These are phyloP conservation scores for Bostrychus sinensis DNA, from an alignment of 2,113 vertebrate species.

Conservation along the genomic window DNA sequence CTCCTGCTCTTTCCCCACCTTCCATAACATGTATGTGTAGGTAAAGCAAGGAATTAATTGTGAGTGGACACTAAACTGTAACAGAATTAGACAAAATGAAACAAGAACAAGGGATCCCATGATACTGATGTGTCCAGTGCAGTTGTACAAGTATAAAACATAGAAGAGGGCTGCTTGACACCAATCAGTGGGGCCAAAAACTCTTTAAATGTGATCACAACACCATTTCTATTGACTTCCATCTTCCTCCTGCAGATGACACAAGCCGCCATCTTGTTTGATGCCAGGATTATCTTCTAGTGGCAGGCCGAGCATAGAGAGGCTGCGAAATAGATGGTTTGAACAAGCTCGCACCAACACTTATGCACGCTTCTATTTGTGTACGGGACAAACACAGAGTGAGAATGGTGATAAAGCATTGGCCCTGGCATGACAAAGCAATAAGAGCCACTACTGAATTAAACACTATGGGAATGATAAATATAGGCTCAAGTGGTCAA, in stretches of 20 bases:
- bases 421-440: constrained; percentile 11
- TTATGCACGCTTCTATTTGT: constrained; percentile 7
- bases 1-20: no score
- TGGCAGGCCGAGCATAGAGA: constrained; percentile 55
- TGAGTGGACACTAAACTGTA: no score
- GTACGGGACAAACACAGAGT: constrained; percentile 24
- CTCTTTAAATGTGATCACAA: constrained; percentile 67
- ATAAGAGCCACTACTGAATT: constrained; percentile 20
- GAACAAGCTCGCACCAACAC: constrained; percentile 24
- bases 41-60: no score
- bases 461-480: constrained; percentile 15
- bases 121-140: no score
- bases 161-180: no score
- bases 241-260: constrained; percentile 58
- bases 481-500: constrained; percentile 19
- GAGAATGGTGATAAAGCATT: constrained; percentile 21
- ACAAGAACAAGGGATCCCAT: no score
- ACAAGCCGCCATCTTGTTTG: constrained; percentile 68
- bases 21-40: no score
- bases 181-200: constrained; percentile 50
- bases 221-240: constrained; percentile 58
- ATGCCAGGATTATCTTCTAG: constrained; percentile 67
- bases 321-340: constrained; percentile 47
- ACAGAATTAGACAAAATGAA: no score
- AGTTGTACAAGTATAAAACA: no score